A percentile compares a stretch with the other conserved stretches of the same genome.
Evolutionary conservation across 2,888 invertebrate genomes (phyloP).

Genomic region (Eristalis arbustorum): DNA sequence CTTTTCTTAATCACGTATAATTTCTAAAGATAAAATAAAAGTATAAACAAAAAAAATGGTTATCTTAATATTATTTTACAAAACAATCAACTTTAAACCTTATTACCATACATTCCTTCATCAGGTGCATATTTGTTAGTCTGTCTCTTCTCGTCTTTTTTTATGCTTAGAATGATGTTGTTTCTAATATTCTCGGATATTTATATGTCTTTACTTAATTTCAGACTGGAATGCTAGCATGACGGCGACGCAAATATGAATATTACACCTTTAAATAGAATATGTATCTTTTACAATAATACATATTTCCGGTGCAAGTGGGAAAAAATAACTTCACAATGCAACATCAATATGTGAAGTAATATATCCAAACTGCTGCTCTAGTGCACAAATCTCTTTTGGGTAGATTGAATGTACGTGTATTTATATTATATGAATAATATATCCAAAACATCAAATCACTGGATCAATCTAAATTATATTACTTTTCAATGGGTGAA

Average conservation of each 20-base stretch:
- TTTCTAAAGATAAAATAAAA: conserved; percentile 62
- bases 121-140: conserved; percentile 13
- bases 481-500: no score
- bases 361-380: no score
- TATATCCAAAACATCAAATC: neutral
- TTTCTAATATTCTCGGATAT: neutral
- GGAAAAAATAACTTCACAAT: no score
- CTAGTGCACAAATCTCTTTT: no score
- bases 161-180: conserved; percentile 1
- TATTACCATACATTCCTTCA: conserved; percentile 49
- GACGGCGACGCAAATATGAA: neutral
- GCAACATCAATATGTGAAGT: no score
- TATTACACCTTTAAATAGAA: neutral
- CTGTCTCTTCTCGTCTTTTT: conserved; percentile 26
- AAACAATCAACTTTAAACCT: conserved; percentile 58
- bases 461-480: neutral
- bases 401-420: no score
- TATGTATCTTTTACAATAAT: neutral
- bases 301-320: no score
- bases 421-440: neutral
- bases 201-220: neutral
- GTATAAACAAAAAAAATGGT: conserved; percentile 51
- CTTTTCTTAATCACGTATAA: conserved; percentile 54
- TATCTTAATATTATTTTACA: conserved; percentile 61
- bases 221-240: neutral